Conservation (phyloP, 2,888 invertebrate species). For the Allygus modestus region DNA sequence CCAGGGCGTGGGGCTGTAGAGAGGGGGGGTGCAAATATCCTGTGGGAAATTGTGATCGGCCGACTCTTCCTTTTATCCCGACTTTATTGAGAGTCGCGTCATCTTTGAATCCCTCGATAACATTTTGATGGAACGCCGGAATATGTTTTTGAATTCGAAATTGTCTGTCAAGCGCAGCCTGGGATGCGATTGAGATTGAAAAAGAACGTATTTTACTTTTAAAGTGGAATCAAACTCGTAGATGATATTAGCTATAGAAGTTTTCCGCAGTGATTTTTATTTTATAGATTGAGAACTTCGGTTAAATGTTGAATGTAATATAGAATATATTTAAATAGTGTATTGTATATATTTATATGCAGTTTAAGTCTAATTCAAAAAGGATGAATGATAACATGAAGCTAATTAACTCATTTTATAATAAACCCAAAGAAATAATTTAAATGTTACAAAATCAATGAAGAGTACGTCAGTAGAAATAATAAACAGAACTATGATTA, state of each 20-base stretch:
- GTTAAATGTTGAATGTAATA: no score
- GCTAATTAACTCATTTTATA: no score
- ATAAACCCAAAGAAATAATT: no score
- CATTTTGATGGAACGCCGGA: conserved; percentile 41
- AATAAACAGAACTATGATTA: no score
- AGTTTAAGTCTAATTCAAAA: no score
- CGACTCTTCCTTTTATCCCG: conserved; percentile 41
- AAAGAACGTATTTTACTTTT: conserved; percentile 29
- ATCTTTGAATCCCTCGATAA: conserved; percentile 41
- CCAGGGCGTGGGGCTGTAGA: background rate
- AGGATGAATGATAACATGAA: no score
- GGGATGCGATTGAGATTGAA: conserved; percentile 10
- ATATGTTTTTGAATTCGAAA: conserved; percentile 40
- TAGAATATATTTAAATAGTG: no score
- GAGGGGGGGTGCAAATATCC: conserved; percentile 49
- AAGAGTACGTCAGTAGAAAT: no score
- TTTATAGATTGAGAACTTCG: no score
- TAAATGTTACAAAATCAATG: no score
- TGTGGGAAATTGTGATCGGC: conserved; percentile 54
- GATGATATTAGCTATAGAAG: background rate
- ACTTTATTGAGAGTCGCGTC: conserved; percentile 45
- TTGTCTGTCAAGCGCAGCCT: conserved; percentile 34
- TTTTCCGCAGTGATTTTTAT: background rate
- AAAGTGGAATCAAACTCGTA: conserved; percentile 22
- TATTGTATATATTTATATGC: no score